Base-by-base conservation (phyloP, 2,113 vertebrate genomes). In the Fulmarus glacialis region DNA sequence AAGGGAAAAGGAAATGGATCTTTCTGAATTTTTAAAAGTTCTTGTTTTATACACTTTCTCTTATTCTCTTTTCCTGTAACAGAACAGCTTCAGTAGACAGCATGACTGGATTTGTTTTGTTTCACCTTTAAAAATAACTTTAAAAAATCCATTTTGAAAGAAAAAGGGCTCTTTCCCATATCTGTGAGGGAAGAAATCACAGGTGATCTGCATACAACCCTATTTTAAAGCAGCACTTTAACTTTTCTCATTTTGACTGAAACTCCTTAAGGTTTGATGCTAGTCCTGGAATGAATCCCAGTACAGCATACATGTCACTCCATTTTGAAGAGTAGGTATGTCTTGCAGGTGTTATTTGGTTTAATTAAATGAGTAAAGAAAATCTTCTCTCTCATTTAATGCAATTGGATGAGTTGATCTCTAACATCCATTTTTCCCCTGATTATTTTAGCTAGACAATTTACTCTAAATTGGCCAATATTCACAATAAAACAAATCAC, bases 341-440 rank as follows among this genome's bases (percentile, higher is more conserved):
- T 75, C 84, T 93, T 95, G 43, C 38, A 89, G 68, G 80, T 94
- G 42, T 71, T 89, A 58, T 62, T 87, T 84, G 15, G 4, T 80
- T 67, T 89, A 89, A 91, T 91, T 92, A 89, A 90, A 89, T 71
- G 56, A 87, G 23, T 70, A 70, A 91, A 82, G 63, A 93, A 95
- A 74, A 89, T 53, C 38, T 66, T 87, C 27, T 66, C 16, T 80
- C 42, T 81, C 26, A 55, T 86, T 88, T 78, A 93, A 59, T 24
- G 18, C 24, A 78, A 77, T 43, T 62, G 45, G 11, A 56, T 58
- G 63, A 81, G 47, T 62, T 95, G 71, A 86, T 66, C 82, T 93
- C 83, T 84, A 59, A 23, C 80, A 87, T 82, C 45, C 26, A 47
- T 86, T 87, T 93, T 32, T 0, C 40, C 48, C 26, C 19, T 71